These are phyloP conservation scores for Podotricha telesiphe DNA, from an alignment of 2,888 invertebrate species.

Conservation along the genomic window DNA sequence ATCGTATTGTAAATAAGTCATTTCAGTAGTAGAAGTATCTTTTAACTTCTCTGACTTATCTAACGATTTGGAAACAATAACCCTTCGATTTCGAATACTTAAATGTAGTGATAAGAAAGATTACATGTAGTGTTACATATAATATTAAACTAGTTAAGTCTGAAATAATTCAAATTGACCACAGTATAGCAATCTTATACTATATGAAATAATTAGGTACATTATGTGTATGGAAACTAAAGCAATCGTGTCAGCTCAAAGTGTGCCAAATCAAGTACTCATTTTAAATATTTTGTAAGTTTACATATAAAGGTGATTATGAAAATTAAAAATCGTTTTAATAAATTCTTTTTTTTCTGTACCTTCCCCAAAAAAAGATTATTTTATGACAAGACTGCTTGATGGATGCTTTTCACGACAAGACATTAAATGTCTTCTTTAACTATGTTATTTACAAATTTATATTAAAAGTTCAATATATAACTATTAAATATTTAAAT, in stretches of 20 bases:
- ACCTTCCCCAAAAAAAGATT: background rate
- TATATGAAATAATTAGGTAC: constrained; percentile 21
- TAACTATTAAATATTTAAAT: too few relatives aligned
- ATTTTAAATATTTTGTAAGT: constrained; percentile 73
- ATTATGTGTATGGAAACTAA: constrained; percentile 42
- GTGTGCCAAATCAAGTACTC: constrained; percentile 63
- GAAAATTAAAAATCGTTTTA: constrained; percentile 70
- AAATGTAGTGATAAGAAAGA: constrained; percentile 26
- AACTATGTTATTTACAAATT: too few relatives aligned
- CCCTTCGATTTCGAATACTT: constrained; percentile 35
- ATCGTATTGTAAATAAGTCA: constrained; percentile 39
- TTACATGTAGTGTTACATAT: constrained; percentile 33
- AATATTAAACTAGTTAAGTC: constrained; percentile 26
- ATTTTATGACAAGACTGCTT: too few relatives aligned
- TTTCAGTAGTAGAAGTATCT: constrained; percentile 27
- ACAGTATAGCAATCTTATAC: constrained; percentile 35
- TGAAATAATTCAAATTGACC: constrained; percentile 42
- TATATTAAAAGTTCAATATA: too few relatives aligned
- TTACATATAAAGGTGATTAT: constrained; percentile 66
- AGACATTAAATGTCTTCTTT: too few relatives aligned
- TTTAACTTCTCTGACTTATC: constrained; percentile 26
- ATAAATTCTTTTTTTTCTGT: constrained; percentile 49
- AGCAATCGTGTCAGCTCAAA: constrained; percentile 56
- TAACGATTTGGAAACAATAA: constrained; percentile 22
- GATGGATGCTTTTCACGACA: too few relatives aligned